Evolutionary conservation across 1,140 invertebrate species (phyloP), one percentile per base, ranked within the genome.

Genomic region (Drosophila carrolli): DNA sequence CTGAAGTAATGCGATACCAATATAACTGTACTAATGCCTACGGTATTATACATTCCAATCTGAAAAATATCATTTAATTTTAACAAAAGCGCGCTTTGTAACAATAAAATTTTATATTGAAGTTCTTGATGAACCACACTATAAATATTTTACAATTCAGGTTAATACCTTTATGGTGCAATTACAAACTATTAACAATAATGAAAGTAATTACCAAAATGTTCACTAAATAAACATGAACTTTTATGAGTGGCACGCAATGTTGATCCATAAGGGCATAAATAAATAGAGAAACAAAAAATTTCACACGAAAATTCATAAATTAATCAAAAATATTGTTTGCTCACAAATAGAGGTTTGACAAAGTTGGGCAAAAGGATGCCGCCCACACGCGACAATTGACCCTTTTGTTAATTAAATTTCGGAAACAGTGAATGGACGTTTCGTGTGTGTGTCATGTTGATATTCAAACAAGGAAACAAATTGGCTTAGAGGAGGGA

Each of bases 341-440:
- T 88, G 56, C 44, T 50, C 47, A 56, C 58, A 48, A 47, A 27
- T 37, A 16, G 2, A 16, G 19, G 19, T 37, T 13, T 4, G 35
- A 16, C 19, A 29, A 57, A 54, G 27, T 41, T 41, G 27, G 13
- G 43, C 6, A n/a, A 48, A 43, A 5, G 46, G 16, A 44, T 56
- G 35, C 43, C 59, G 50, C 66, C 66, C 84, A 83, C 79, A 80
- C 83, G 83, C 84, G 85, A 88, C 84, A 88, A 84, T 89, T 88
- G 84, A 84, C 84, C 84, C 85, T 89, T 89, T 88, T 88, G 84
- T 88, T 88, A 88, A 88, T 88, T 88, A 88, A 88, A 89, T 89
- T 83, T 83, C 51, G 27, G 63, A 74, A 63, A 78, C 72, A 88
- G 74, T 68, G 55, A 48, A 80, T 41, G 62, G 63, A 77, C 66